phyloP scores from a whole-genome alignment of 2,888 invertebrate species.

The Trichopria drosophilae region DNA sequence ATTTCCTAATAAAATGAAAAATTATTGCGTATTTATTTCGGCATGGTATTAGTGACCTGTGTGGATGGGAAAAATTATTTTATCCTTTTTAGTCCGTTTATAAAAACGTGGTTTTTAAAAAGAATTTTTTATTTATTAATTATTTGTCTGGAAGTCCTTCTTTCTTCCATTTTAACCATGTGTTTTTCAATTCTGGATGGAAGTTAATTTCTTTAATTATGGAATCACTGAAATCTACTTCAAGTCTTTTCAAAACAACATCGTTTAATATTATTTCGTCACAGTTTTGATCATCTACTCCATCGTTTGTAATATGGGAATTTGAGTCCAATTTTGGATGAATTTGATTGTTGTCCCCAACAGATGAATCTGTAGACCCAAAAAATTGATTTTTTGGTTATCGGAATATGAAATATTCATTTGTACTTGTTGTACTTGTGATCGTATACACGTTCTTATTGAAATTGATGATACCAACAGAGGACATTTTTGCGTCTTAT shows the following conservation, averaged over 20 bases:
- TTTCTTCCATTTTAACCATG: slow-evolving; percentile 21
- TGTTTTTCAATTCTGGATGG: slow-evolving; percentile 17
- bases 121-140: too few species aligned
- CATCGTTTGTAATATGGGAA: neutral
- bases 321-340: neutral
- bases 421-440: slow-evolving; percentile 11
- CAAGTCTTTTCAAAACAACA: slow-evolving; percentile 16
- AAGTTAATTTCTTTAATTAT: slow-evolving; percentile 22
- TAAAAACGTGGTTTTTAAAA: too few species aligned
- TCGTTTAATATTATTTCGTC: slow-evolving; percentile 3
- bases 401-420: neutral
- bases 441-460: slow-evolving; percentile 12
- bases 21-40: too few species aligned
- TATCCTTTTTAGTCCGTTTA: too few species aligned
- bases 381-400: neutral
- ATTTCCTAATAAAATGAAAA: too few species aligned
- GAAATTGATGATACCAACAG: slow-evolving; percentile 7
- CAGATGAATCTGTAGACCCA: neutral
- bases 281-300: neutral
- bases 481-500: slow-evolving; percentile 6
- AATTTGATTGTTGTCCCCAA: neutral
- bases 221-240: slow-evolving; percentile 18
- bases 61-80: too few species aligned
- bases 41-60: too few species aligned
- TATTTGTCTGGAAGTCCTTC: slow-evolving; percentile 23